Conservation (phyloP, 1,140 invertebrate genomes). For the Mizuhopecten yessoensis region DNA sequence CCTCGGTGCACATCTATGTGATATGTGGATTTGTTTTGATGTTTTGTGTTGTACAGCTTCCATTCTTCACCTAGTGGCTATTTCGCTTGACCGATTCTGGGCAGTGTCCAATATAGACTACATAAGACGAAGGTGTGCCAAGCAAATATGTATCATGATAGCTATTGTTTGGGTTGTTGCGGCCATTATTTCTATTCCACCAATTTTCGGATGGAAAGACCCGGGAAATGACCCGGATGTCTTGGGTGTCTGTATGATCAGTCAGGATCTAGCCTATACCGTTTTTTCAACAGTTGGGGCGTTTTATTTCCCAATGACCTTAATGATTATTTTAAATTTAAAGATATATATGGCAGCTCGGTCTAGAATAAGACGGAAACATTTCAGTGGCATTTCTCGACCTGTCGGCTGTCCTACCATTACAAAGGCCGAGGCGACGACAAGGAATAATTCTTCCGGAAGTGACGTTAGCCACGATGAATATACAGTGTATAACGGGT, state of each 20-base stretch:
- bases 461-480: conserved; percentile 56
- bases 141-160: conserved; percentile 95
- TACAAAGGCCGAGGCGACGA: conserved; percentile 42
- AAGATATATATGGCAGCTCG: conserved; percentile 81
- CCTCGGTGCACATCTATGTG: conserved; percentile 92
- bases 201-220: conserved; percentile 87
- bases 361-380: conserved; percentile 78
- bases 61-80: conserved; percentile 96
- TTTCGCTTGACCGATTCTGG: conserved; percentile 97
- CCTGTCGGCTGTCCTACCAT: conserved; percentile 64
- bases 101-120: conserved; percentile 97
- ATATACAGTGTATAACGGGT: conserved; percentile 57
- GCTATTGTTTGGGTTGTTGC: conserved; percentile 93
- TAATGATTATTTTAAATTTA: conserved; percentile 82
- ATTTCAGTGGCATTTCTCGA: conserved; percentile 69
- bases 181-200: conserved; percentile 93
- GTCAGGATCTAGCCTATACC: conserved; percentile 81
- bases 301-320: conserved; percentile 82
- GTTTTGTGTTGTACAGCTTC: conserved; percentile 97
- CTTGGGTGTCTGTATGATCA: conserved; percentile 79
- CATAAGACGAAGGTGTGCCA: conserved; percentile 93
- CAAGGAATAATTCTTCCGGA: conserved; percentile 52
- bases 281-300: conserved; percentile 83
- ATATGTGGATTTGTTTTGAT: conserved; percentile 96
- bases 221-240: conserved; percentile 72